Evolutionary conservation across 2,113 vertebrate genomes (phyloP).

Genomic region (Falco punctatus): DNA sequence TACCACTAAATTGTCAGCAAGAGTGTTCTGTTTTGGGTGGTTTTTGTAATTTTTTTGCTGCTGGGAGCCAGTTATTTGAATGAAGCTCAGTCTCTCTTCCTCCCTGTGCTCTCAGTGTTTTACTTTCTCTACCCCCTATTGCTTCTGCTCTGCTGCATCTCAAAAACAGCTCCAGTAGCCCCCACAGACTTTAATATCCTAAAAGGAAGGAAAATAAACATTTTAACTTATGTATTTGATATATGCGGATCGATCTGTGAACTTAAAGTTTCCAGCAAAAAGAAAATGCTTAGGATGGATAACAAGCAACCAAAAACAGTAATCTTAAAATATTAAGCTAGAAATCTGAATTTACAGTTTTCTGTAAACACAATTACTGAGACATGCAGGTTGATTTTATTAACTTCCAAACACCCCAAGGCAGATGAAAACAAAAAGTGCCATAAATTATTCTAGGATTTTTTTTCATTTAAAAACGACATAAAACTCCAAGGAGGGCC

Average conservation of each 20-base stretch:
- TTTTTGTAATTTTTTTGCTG: not conserved
- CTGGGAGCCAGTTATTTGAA: conserved; percentile 54
- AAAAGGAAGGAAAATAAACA: conserved; percentile 24
- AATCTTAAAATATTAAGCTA: conserved; percentile 29
- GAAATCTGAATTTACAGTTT: conserved; percentile 19
- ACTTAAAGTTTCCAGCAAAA: conserved; percentile 20
- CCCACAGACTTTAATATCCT: conserved; percentile 29
- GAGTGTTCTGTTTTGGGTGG: not conserved
- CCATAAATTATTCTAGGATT: not conserved
- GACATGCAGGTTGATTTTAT: conserved; percentile 33
- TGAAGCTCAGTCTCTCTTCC: not conserved
- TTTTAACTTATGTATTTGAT: not conserved
- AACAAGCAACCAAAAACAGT: not conserved
- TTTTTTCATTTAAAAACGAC: conserved; percentile 26
- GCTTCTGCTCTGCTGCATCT: not conserved
- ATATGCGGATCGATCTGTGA: not conserved
- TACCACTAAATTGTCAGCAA: conserved; percentile 18
- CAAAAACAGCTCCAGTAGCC: not conserved
- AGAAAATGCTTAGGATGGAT: conserved; percentile 8
- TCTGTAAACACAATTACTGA: conserved; percentile 41
- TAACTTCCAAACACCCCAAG: conserved; percentile 3
- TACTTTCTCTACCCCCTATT: not conserved
- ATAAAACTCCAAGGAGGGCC: not conserved
- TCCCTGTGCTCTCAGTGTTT: not conserved
- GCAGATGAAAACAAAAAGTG: not conserved